Evolutionary conservation across 2,113 vertebrate genomes (phyloP), one percentile per base, ranked within the genome.

Genomic region (Xenopus laevis): DNA sequence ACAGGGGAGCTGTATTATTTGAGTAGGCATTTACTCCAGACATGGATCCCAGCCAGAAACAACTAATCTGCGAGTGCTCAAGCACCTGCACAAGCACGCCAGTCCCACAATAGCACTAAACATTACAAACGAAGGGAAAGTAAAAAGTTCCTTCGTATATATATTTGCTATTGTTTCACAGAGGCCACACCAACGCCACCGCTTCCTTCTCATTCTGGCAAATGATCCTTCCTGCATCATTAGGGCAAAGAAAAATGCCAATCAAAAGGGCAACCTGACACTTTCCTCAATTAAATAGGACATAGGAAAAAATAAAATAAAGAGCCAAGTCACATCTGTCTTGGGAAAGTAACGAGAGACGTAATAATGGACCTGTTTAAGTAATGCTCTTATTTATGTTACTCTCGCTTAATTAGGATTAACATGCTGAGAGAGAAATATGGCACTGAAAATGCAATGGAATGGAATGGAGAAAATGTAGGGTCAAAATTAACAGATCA

Each of bases 11-110:
- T 79, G 44, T 83, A 79, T 73, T 79, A 82, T 55, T 79, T 74
- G 50, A 71, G 78, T n/a, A 83, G 74, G 79, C 50, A 78, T 81
- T 79, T 80, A 83, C 27, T 82, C 44, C 77, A 81, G 62, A 79
- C 27, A 77, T 77, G 75, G 79, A 87, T 69, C 71, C 81, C 63
- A 71, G 82, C 75, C 87, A 85, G 82, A 40, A 83, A 80, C 86
- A 78, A 82, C 70, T 75, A 79, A 83, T 79, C 68, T 74, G 72
- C 30, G 52, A 76, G 9, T 65, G 66, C 70, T 81, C 62, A 80
- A 82, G 86, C 77, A 86, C 74, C 80, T 84, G 71, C 70, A 83
- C 70, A 87, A 86, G 81, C 75, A 88, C 12, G 46, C 70, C 71
- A 80, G 73, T 23, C 67, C 53, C 46, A 52, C 23, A 81, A 74